These are phyloP conservation scores for Chironomus riparius DNA, from an alignment of 2,888 invertebrate species.

Conservation along the genomic window DNA sequence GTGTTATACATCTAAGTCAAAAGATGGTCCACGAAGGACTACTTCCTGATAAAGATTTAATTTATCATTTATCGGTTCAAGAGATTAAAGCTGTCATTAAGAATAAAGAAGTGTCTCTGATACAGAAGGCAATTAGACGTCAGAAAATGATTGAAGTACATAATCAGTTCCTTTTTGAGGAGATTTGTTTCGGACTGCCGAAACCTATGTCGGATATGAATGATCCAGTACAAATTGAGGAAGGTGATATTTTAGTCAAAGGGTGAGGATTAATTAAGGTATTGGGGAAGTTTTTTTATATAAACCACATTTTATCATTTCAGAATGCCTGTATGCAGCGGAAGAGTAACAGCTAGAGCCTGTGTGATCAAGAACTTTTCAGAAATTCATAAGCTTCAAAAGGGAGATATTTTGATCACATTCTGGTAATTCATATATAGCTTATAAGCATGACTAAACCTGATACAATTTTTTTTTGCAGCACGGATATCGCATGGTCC, in stretches of 20 bases:
- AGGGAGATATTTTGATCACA: slow-evolving; percentile 68
- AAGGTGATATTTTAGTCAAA: slow-evolving; percentile 12
- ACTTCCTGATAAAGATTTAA: slow-evolving; percentile 53
- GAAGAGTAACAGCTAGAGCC: slow-evolving; percentile 57
- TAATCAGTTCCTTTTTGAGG: slow-evolving; percentile 54
- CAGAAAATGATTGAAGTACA: slow-evolving; percentile 51
- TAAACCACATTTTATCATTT: slow-evolving; percentile 32
- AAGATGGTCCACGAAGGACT: slow-evolving; percentile 52
- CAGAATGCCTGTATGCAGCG: slow-evolving; percentile 65
- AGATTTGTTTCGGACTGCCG: slow-evolving; percentile 47
- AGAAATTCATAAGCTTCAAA: slow-evolving; percentile 49
- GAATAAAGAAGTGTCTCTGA: slow-evolving; percentile 47
- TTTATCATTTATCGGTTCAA: slow-evolving; percentile 57
- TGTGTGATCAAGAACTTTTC: slow-evolving; percentile 60
- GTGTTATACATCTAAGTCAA: slow-evolving; percentile 48
- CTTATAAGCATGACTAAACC: too few species aligned
- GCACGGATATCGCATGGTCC: slow-evolving; percentile 77
- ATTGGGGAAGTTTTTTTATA: too few species aligned
- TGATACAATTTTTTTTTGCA: slow-evolving; percentile 30
- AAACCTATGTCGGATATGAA: slow-evolving; percentile 32
- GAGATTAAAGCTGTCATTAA: slow-evolving; percentile 54
- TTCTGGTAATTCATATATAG: slow-evolving; percentile 34
- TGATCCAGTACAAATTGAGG: not conserved
- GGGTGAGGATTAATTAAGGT: slow-evolving; percentile 25
- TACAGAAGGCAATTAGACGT: slow-evolving; percentile 61